phyloP scores from a whole-genome alignment of 2,888 invertebrate genomes.

The Thereva nobilitata region DNA sequence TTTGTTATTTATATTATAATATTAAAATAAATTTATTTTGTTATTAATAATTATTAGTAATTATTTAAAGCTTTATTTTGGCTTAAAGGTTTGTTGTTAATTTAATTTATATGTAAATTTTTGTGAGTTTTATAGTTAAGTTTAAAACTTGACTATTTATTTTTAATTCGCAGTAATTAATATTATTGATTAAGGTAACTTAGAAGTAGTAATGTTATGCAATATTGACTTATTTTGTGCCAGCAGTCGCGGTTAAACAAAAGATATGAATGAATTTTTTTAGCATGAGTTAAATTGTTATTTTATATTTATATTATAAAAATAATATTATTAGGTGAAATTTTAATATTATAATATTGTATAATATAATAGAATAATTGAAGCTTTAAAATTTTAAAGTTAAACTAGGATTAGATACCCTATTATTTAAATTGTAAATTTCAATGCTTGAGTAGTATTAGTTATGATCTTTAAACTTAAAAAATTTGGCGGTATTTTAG shows the following conservation, averaged over 20 bases:
- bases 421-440: constrained; percentile 62
- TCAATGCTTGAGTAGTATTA: constrained; percentile 62
- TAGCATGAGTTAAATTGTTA: constrained; percentile 54
- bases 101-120: constrained; percentile 65
- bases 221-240: constrained; percentile 69
- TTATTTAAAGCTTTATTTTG: constrained; percentile 61
- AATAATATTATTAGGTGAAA: constrained; percentile 63
- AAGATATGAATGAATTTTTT: constrained; percentile 63
- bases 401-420: constrained; percentile 73
- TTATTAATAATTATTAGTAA: no score
- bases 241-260: constrained; percentile 74
- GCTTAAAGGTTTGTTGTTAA: constrained; percentile 59
- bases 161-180: constrained; percentile 59
- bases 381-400: constrained; percentile 56
- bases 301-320: constrained; percentile 49
- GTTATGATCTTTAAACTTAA: constrained; percentile 68
- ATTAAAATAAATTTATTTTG: no score
- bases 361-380: constrained; percentile 54
- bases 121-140: constrained; percentile 57
- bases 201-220: constrained; percentile 65
- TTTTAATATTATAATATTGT: constrained; percentile 61
- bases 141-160: constrained; percentile 56
- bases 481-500: constrained; percentile 72
- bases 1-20: constrained; percentile 47
- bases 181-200: constrained; percentile 65